Conservation (phyloP, 2,797 vertebrate species). For the Urocyon cinereoargenteus region DNA sequence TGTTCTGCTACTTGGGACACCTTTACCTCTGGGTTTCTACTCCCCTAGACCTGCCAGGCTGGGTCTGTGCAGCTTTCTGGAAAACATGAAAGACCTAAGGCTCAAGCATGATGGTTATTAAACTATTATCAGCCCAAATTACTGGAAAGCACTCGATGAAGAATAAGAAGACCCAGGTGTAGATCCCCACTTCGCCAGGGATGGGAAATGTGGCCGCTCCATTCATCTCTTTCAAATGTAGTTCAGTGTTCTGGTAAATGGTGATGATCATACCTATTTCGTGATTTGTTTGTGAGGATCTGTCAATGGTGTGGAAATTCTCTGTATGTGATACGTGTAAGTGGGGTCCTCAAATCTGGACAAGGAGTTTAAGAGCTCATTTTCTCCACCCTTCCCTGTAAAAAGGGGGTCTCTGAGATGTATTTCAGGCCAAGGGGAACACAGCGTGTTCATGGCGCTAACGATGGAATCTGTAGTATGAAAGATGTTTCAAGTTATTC, state of each 20-base stretch:
- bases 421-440: not conserved
- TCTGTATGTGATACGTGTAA: not conserved
- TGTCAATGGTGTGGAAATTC: not conserved
- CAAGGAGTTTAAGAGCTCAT: not conserved
- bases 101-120: not conserved
- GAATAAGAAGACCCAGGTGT: not conserved
- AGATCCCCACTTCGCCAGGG: not conserved
- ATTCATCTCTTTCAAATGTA: not conserved
- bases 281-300: not conserved
- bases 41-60: not conserved
- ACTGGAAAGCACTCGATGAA: not conserved
- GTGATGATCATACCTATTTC: not conserved
- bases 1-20: not conserved
- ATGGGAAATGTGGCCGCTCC: not conserved
- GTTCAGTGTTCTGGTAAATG: not conserved
- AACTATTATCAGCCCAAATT: not conserved
- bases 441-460: accelerated
- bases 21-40: not conserved
- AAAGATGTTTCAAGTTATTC: not conserved
- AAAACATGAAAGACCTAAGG: not conserved
- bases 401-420: not conserved
- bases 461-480: not conserved
- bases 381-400: not conserved
- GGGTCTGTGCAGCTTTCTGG: not conserved
- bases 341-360: not conserved